Base-by-base conservation (phyloP, 2,113 vertebrate genomes). In the Odobenus rosmarus region DNA sequence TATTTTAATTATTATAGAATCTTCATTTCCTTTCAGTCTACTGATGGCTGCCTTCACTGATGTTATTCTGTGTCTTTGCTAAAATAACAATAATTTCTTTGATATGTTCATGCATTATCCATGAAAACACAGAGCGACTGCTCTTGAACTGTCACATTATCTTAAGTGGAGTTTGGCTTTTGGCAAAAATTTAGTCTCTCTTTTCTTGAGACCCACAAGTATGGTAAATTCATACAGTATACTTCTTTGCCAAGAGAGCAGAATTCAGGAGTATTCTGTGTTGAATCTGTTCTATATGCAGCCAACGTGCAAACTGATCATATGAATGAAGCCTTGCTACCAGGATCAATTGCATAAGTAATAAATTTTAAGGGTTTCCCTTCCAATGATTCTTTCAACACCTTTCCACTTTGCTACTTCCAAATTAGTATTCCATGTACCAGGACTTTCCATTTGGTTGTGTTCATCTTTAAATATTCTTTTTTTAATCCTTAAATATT, bases 121-220 rank as follows among this genome's bases (percentile, higher is more conserved):
- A 33, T 51, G 46, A 95, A 42, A 49, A 46, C 21, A 84, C 10
- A 90, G 71, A 49, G 62, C 85, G 39, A 55, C 33, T 79, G 49
- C 62, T 88, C 93, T 95, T 83, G 21, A 96, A 81, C 93, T 33
- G 31, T 95, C 21, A 87, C 21, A n/a, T 92, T 36, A 86, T 31
- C 33, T 82, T 69, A 94, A 88, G 42, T 93, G 24, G 31, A 82
- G 97, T 86, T 87, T 62, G 5, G 21, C 55, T 82, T 83, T 95
- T 51, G 74, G 55, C 28, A 53, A 93, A 95, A 46, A 24, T 33
- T 31, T 55, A 77, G 74, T 91, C 62, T 91, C 31, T 69, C 0
- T 84, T 92, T 77, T 85, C n/a, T 79, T 88, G 89, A 94, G 71
- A 89, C 26, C 46, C 39, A 46, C 21, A 85, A 28, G 61, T 79